A percentile compares a stretch with the other conserved stretches of the same genome.
phyloP scores from a whole-genome alignment of 2,113 vertebrate genomes.

The Orthonyx spaldingii region DNA sequence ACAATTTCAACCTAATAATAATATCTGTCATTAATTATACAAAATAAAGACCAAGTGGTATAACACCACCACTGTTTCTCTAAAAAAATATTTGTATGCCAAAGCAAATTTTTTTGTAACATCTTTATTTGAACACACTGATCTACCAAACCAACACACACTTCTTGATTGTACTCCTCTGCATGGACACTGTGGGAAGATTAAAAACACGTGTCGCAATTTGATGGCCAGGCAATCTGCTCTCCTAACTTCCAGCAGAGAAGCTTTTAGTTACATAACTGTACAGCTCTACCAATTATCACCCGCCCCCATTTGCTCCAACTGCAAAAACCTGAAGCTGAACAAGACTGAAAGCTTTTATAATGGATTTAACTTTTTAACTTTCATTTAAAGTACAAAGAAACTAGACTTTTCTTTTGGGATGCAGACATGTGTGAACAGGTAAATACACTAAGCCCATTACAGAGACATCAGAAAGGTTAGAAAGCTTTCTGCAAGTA shows the following conservation, averaged over 20 bases:
- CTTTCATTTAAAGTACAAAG: background rate
- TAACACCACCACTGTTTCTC: background rate
- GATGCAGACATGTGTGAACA: fast-evolving
- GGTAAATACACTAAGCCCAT: background rate
- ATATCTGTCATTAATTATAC: background rate
- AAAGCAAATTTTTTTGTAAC: background rate
- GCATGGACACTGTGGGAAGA: slow-evolving; percentile 52
- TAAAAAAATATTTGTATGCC: background rate
- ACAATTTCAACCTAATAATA: background rate
- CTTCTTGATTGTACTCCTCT: slow-evolving; percentile 41
- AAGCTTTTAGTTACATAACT: slow-evolving; percentile 47
- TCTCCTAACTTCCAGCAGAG: slow-evolving; percentile 11
- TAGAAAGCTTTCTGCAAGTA: background rate
- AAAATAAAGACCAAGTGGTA: background rate
- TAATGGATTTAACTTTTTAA: background rate
- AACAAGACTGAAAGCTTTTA: background rate
- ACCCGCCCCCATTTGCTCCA: slow-evolving; percentile 53
- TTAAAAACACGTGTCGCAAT: background rate
- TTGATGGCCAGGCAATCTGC: slow-evolving; percentile 57
- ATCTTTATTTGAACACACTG: background rate
- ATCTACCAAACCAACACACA: background rate
- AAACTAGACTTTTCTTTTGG: background rate
- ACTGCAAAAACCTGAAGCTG: slow-evolving; percentile 12
- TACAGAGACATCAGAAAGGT: background rate
- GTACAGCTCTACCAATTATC: slow-evolving; percentile 49